Base-by-base conservation (phyloP, 2,113 vertebrate species). In the Hoplias malabaricus region DNA sequence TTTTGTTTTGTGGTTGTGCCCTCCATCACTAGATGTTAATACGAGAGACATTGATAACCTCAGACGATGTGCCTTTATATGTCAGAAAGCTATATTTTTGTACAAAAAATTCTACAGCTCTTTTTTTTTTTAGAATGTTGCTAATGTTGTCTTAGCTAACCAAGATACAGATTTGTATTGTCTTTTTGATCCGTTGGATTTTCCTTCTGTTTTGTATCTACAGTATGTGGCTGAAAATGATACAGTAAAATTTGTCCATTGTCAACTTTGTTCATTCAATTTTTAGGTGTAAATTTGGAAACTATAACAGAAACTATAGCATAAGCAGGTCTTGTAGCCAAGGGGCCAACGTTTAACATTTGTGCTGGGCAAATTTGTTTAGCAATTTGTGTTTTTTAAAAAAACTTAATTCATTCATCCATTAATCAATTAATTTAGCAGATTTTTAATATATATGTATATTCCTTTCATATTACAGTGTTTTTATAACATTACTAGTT, bases 61-160 rank as follows among this genome's bases (percentile, higher is more conserved):
- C 38, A 50, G 43, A 36, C 16, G 13, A 40, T 53, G 63, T 80
- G 78, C 71, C 78, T 80, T 80, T 36, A 56, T 16, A 56, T 27
- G 36, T 46, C 38, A 54, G 29, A 36, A 73, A 31, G n/a, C 38
- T 70, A 65, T 80, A 57, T 70, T 65, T 75, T 61, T 65, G 14
- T 57, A 56, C 25, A 31, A 74, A 6, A 63, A 25, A 31, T n/a
- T 42, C 46, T 34, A 43, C 12, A 42, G 63, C 27, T n/a, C 31
- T 25, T 68, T 46, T 59, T n/a, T 23, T 25, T 68, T 46, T 59
- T 43, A 46, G 57, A 10, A 29, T 9, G 62, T 66, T 75, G 9
- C 59, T 79, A 29, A 48, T 48, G 27, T 36, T 36, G 50, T 46
- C 13, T 27, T 40, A 57, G 42, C 11, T 46, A 46, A 50, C 46